A percentile compares a stretch with the other conserved stretches of the same genome.
phyloP scores from a whole-genome alignment of 2,888 invertebrate species.

The Mylabris sibirica region DNA sequence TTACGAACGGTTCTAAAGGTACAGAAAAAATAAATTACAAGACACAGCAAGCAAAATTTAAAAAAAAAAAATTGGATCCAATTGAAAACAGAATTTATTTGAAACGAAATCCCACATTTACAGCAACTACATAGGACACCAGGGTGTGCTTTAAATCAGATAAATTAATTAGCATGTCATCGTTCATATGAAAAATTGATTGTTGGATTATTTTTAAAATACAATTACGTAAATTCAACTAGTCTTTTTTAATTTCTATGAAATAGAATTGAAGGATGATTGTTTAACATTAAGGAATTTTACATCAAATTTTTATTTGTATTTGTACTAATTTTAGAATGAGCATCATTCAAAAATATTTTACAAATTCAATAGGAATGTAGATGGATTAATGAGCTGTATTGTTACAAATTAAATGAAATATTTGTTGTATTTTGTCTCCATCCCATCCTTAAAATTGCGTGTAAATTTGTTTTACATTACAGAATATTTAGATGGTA shows the following conservation, averaged over 20 bases:
- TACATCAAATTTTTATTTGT: background rate
- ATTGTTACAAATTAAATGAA: background rate
- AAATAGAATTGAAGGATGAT: background rate
- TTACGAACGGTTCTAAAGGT: constrained; percentile 28
- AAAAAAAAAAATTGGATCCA: background rate
- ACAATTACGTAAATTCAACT: background rate
- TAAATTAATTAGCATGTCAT: constrained; percentile 13
- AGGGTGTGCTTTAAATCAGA: constrained; percentile 9
- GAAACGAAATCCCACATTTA: background rate
- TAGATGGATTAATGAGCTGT: background rate
- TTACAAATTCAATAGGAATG: background rate
- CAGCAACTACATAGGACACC: background rate
- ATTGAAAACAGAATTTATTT: background rate
- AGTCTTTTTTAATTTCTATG: background rate
- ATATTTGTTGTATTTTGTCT: background rate
- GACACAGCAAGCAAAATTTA: background rate
- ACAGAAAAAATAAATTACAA: background rate
- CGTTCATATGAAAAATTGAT: background rate
- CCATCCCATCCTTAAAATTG: background rate
- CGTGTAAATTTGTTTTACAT: background rate
- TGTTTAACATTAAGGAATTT: background rate
- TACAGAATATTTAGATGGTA: background rate
- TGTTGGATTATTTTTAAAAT: background rate
- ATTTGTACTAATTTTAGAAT: background rate
- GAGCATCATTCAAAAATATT: background rate